Conservation (phyloP, 2,113 vertebrate species). For the Oriolus oriolus region DNA sequence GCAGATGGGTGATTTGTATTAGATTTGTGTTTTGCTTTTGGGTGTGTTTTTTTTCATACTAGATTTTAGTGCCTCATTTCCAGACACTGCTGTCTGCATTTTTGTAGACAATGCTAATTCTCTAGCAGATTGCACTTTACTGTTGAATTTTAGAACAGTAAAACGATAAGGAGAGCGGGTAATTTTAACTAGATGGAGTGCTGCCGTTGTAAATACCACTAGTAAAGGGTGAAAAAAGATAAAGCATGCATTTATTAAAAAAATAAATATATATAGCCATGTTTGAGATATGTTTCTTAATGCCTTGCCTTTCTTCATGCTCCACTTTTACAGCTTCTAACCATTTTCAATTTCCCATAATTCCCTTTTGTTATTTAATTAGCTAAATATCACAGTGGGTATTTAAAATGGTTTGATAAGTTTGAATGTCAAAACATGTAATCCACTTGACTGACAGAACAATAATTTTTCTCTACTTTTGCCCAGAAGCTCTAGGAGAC, state of each 20-base stretch:
- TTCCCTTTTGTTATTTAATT: not conserved
- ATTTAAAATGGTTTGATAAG: not conserved
- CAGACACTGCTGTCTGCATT: constrained; percentile 28
- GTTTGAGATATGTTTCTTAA: not conserved
- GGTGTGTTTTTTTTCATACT: not conserved
- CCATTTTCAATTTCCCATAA: not conserved
- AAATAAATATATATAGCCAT: not conserved
- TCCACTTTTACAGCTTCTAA: not conserved
- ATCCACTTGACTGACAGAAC: not conserved
- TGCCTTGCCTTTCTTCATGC: not conserved
- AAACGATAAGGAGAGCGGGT: not conserved
- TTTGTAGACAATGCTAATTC: constrained; percentile 32
- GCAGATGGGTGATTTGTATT: constrained; percentile 38
- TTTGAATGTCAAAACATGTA: not conserved
- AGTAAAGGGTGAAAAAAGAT: not conserved
- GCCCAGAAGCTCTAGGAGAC: not conserved
- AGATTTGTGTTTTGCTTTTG: constrained; percentile 39
- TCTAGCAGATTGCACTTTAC: not conserved
- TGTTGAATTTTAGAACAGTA: constrained; percentile 8
- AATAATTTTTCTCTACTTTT: not conserved
- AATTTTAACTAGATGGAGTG: not conserved
- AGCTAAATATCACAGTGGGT: not conserved
- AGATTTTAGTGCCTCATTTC: constrained; percentile 23
- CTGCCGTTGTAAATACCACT: not conserved
- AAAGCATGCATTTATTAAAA: not conserved